These are phyloP conservation scores for Cervus canadensis DNA, from an alignment of 2,113 vertebrate species.

Conservation along the genomic window DNA sequence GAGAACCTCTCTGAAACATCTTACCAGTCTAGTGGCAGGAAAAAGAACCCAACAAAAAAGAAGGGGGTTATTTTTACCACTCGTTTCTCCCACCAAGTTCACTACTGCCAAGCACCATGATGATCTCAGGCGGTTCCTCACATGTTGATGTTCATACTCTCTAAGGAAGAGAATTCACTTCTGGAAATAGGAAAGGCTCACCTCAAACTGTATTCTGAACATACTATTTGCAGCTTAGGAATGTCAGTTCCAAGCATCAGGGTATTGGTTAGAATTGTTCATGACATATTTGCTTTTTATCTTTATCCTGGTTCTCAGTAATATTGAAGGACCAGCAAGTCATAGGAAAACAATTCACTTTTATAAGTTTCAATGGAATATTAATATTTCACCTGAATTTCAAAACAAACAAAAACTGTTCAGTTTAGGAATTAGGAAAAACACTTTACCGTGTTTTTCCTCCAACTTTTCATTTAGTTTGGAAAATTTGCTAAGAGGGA, in stretches of 20 bases:
- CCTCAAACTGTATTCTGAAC: not conserved
- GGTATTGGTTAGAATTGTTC: not conserved
- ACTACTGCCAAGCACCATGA: not conserved
- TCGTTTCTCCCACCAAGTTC: not conserved
- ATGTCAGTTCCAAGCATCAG: not conserved
- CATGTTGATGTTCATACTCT: not conserved
- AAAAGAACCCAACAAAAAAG: not conserved
- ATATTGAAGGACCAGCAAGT: not conserved
- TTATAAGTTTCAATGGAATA: not conserved
- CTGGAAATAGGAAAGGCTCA: not conserved
- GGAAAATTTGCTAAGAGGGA: not conserved
- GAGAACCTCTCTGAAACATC: not conserved
- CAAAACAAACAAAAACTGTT: not conserved
- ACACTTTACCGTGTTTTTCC: not conserved
- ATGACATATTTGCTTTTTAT: not conserved
- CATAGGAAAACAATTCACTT: not conserved
- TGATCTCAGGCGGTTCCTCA: not conserved
- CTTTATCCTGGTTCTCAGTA: not conserved
- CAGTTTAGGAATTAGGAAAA: not conserved
- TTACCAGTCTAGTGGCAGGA: not conserved
- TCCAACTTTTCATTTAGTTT: not conserved
- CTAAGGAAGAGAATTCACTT: not conserved
- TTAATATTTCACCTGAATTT: not conserved
- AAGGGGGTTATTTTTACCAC: not conserved
- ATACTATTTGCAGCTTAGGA: not conserved